These are phyloP conservation scores for Euplagia quadripunctaria DNA, from an alignment of 2,888 invertebrate genomes.

Conservation along the genomic window DNA sequence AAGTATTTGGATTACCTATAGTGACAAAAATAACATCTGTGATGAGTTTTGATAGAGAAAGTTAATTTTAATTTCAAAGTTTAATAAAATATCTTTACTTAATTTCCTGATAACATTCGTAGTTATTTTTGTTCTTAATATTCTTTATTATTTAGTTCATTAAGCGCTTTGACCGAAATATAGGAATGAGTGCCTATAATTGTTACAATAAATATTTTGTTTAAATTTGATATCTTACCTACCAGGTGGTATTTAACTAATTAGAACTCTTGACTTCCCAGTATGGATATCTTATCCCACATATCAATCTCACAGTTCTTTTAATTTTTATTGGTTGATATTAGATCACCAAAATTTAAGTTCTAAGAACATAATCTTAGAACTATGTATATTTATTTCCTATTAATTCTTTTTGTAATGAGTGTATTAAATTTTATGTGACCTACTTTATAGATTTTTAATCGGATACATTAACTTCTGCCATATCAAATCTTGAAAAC, in stretches of 20 bases:
- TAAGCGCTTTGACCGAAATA: background rate
- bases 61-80: background rate
- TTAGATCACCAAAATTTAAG: background rate
- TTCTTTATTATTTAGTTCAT: background rate
- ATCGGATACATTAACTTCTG: no score
- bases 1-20: slow-evolving; percentile 52
- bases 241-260: no score
- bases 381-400: background rate
- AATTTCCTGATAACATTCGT: background rate
- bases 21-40: slow-evolving; percentile 4
- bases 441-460: no score
- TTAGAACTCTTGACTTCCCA: background rate
- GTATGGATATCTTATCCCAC: background rate
- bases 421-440: no score
- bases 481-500: no score
- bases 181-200: background rate
- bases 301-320: background rate
- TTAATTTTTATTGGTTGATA: background rate
- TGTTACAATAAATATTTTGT: background rate
- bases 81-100: background rate
- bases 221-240: background rate
- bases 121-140: background rate
- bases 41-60: slow-evolving; percentile 1
- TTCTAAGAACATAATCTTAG: background rate
- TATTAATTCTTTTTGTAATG: background rate